These are phyloP conservation scores for Dromaius novaehollandiae DNA, from an alignment of 2,113 vertebrate genomes.

Conservation along the genomic window DNA sequence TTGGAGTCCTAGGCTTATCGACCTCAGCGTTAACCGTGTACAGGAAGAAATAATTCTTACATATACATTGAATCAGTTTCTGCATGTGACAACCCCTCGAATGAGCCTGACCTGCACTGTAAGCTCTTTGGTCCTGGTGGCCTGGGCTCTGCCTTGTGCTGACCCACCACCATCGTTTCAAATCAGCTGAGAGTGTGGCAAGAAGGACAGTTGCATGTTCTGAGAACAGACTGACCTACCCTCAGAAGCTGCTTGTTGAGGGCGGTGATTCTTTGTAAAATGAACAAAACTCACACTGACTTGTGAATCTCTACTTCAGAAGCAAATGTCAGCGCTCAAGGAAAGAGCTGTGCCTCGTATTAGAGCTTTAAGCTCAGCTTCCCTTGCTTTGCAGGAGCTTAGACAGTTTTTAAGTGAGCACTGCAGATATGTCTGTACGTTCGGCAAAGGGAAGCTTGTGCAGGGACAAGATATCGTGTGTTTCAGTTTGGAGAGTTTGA, in stretches of 20 bases:
- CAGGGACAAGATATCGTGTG: not conserved
- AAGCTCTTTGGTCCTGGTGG: not conserved
- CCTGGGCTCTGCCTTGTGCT: rapidly evolving
- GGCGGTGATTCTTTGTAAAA: not conserved
- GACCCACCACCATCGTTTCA: not conserved
- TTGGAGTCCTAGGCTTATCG: not conserved
- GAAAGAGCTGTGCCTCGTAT: not conserved
- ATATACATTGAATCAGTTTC: not conserved
- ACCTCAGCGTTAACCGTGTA: not conserved
- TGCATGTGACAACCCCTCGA: not conserved
- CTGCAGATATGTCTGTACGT: not conserved
- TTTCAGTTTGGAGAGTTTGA: not conserved
- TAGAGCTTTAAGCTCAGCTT: not conserved
- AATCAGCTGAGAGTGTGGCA: not conserved
- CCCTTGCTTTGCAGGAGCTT: not conserved
- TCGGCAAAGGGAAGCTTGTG: not conserved
- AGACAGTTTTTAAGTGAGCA: not conserved
- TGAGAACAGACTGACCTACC: not conserved
- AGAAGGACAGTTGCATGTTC: rapidly evolving
- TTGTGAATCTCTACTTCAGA: not conserved
- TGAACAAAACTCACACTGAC: not conserved
- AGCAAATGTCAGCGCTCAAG: not conserved
- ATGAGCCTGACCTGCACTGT: not conserved
- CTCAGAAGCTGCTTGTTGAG: not conserved
- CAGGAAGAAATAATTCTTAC: not conserved